phyloP scores from a whole-genome alignment of 2,113 vertebrate genomes.

The Centropus bengalensis region DNA sequence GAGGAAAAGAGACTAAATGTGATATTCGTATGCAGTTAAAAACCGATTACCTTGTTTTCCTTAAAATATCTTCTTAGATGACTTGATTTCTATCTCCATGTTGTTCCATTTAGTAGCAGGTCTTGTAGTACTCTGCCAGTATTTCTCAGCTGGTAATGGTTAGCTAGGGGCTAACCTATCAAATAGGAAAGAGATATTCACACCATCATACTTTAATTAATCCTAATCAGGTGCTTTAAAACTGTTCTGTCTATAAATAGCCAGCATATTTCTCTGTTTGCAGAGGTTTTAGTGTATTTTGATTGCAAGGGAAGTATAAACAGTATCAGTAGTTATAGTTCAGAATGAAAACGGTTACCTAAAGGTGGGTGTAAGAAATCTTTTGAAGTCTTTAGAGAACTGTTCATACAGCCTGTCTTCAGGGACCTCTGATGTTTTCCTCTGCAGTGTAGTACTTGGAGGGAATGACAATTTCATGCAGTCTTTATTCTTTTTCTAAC shows the following conservation, averaged over 20 bases:
- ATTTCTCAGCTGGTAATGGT: not conserved
- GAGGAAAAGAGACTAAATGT: not conserved
- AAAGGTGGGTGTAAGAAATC: not conserved
- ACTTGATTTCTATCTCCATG: not conserved
- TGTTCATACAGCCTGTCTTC: not conserved
- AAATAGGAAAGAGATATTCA: not conserved
- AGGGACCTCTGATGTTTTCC: not conserved
- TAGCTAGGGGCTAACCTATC: not conserved
- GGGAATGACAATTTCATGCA: not conserved
- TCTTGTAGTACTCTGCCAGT: not conserved
- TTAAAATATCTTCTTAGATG: not conserved
- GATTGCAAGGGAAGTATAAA: not conserved
- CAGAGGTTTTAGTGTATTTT: not conserved
- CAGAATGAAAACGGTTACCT: not conserved
- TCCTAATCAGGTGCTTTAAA: not conserved
- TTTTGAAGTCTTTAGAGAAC: not conserved
- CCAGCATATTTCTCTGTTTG: not conserved
- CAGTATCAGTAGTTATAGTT: not conserved
- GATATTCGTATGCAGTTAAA: not conserved
- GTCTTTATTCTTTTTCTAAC: not conserved
- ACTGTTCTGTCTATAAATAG: not conserved
- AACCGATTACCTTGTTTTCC: not conserved
- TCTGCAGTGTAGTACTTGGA: not conserved
- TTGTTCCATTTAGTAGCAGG: not conserved
- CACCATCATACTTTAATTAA: not conserved